phyloP scores from a whole-genome alignment of 1,140 invertebrate genomes.

The Nephotettix cincticeps region DNA sequence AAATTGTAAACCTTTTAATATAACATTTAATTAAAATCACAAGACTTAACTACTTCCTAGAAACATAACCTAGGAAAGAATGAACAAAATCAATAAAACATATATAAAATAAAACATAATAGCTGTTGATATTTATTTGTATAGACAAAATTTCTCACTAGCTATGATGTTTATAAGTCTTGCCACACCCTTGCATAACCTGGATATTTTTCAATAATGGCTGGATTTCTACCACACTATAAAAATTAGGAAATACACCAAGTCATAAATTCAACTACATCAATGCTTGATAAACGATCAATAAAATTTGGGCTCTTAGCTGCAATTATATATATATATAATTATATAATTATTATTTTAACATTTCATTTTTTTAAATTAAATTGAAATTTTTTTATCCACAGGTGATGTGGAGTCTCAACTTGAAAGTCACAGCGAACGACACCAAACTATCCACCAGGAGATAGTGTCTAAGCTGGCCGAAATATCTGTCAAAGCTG shows the following conservation, averaged over 20 bases:
- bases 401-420: neutral
- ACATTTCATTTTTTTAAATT: neutral
- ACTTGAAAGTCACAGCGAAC: neutral
- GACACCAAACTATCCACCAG: neutral
- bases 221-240: too few relatives aligned
- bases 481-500: neutral
- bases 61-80: neutral
- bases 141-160: too few relatives aligned
- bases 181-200: too few relatives aligned
- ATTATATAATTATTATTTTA: neutral
- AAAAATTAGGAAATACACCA: neutral
- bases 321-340: neutral
- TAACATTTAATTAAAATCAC: too few relatives aligned
- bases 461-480: neutral
- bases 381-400: neutral
- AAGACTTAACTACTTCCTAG: neutral
- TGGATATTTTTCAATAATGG: neutral
- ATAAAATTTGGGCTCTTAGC: neutral
- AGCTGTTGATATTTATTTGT: neutral
- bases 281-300: neutral
- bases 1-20: too few relatives aligned
- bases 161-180: too few relatives aligned
- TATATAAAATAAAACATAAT: neutral
- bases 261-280: neutral
- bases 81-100: too few relatives aligned